A percentile compares a stretch with the other conserved stretches of the same genome.
phyloP scores from a whole-genome alignment of 23 tunicate genomes.

The Phallusia fumigata region DNA sequence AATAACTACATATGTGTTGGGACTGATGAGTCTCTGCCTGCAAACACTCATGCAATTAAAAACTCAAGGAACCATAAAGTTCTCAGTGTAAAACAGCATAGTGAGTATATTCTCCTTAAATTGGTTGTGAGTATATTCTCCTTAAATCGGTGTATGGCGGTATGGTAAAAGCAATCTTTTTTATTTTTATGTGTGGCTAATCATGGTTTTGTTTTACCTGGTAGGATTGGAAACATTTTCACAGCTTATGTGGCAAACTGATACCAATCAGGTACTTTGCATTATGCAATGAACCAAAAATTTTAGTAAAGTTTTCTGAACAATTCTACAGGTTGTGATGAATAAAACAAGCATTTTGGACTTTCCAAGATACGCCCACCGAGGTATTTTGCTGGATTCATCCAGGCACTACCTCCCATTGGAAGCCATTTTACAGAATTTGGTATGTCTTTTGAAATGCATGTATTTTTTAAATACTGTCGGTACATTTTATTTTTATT shows the following conservation, averaged over 20 bases:
- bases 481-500: background rate
- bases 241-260: conserved; percentile 67
- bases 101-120: too few species aligned
- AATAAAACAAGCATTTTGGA: conserved; percentile 88
- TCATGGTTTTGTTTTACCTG: background rate
- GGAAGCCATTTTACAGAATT: conserved; percentile 43
- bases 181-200: background rate
- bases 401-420: conserved; percentile 84
- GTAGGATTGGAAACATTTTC: conserved; percentile 88
- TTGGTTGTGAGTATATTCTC: too few species aligned
- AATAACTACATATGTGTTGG: too few species aligned
- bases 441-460: conserved; percentile 38
- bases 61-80: too few species aligned
- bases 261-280: conserved; percentile 45
- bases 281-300: too few species aligned
- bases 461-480: background rate
- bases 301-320: too few species aligned
- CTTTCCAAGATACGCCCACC: conserved; percentile 79
- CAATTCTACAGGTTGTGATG: conserved; percentile 45
- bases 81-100: too few species aligned
- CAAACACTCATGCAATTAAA: too few species aligned
- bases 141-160: too few species aligned
- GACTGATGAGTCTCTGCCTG: too few species aligned
- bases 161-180: too few species aligned
- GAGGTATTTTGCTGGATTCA: conserved; percentile 92